A percentile compares a stretch with the other conserved stretches of the same genome.
Evolutionary conservation across 2,888 invertebrate species (phyloP).

Genomic region (Ellobium chinense): DNA sequence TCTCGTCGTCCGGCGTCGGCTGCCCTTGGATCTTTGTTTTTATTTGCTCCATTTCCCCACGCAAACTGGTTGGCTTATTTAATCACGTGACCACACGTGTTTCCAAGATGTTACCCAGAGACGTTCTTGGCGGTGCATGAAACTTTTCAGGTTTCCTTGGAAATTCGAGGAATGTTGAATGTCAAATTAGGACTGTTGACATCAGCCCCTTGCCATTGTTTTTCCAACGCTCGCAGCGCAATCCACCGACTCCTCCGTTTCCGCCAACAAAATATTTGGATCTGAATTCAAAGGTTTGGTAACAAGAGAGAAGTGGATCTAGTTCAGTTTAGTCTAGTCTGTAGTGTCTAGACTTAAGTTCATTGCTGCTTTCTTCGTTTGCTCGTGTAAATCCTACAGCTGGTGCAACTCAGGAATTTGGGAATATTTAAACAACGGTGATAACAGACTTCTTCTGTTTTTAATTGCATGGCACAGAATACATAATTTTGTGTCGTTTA

Average conservation of each 20-base stretch:
- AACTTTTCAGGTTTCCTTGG: not conserved
- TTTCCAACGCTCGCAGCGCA: not conserved
- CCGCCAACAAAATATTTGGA: not conserved
- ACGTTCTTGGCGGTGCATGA: not conserved
- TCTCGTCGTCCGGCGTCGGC: slow-evolving; percentile 7
- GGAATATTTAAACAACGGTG: too few species aligned
- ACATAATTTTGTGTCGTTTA: too few species aligned
- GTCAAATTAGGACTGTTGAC: slow-evolving; percentile 28
- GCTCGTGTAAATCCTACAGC: too few species aligned
- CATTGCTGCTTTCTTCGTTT: too few species aligned
- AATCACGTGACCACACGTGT: not conserved
- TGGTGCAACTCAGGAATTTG: too few species aligned
- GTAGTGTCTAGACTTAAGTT: too few species aligned
- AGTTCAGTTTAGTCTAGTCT: too few species aligned
- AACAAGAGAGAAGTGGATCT: too few species aligned
- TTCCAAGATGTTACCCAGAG: not conserved
- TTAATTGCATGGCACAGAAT: too few species aligned
- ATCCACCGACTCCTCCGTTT: not conserved
- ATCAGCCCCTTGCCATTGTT: not conserved
- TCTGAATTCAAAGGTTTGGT: not conserved
- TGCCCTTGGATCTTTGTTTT: slow-evolving; percentile 11
- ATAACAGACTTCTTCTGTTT: too few species aligned
- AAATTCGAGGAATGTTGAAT: slow-evolving; percentile 7
- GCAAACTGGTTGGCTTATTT: slow-evolving; percentile 19
- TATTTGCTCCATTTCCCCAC: not conserved